Conservation (phyloP, 2,797 vertebrate genomes). For the Spheniscus humboldti region DNA sequence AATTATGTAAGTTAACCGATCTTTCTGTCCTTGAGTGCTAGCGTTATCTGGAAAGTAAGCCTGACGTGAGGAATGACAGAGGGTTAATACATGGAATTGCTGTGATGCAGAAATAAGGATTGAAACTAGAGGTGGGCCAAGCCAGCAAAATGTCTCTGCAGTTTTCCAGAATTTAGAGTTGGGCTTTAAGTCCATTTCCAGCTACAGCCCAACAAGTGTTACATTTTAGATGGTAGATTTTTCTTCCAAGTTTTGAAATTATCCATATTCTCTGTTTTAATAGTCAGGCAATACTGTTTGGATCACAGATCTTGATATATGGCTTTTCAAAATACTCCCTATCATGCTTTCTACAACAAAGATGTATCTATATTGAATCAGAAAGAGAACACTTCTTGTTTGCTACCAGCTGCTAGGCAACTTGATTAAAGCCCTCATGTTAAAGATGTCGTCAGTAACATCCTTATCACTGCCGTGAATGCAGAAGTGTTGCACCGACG, state of each 20-base stretch:
- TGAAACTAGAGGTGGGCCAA: neutral
- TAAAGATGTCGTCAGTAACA: neutral
- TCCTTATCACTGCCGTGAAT: fast-evolving
- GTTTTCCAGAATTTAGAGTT: neutral
- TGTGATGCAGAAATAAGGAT: neutral
- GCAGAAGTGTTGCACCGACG: no score
- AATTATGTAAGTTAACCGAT: neutral
- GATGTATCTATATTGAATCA: no score
- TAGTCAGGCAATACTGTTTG: neutral
- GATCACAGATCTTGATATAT: neutral
- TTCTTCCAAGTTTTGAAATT: neutral
- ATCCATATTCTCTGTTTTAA: neutral
- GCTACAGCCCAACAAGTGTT: neutral
- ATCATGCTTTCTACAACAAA: neutral
- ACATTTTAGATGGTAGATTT: neutral
- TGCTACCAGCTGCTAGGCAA: neutral
- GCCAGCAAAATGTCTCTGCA: neutral
- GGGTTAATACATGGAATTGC: neutral
- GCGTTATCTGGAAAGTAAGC: neutral
- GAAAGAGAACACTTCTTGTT: neutral
- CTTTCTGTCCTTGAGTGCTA: neutral
- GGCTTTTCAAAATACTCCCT: neutral
- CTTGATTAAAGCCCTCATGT: neutral
- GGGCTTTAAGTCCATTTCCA: neutral
- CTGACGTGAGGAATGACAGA: neutral